Evolutionary conservation across 2,113 vertebrate species (phyloP), one percentile per base, ranked within the genome.

Genomic region (Silurus asotus): DNA sequence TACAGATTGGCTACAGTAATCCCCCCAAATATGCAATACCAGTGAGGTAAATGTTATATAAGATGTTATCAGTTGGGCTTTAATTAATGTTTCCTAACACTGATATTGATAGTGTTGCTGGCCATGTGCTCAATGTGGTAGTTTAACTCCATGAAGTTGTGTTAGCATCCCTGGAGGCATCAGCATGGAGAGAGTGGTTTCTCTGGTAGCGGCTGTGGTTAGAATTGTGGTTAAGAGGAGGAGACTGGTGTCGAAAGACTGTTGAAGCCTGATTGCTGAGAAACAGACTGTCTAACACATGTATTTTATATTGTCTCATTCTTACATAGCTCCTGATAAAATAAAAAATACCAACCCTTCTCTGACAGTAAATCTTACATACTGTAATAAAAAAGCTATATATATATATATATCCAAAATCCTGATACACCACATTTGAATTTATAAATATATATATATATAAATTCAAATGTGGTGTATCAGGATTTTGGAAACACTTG

Each of bases 351-450:
- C 28, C 58, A 37, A 37, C 51, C 2, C 45, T 8, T 17, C 72
- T 83, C 75, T 72, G 51, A 78, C 74, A 61, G 83, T 87, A 83
- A 86, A 87, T 86, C 76, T 28, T 25, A 19, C 51, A 62, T 81
- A 13, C n/a, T 85, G 53, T 85, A 83, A 89, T 65, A 28, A 56
- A 28, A 56, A 78, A 72, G 74, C 74, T 64, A 55, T 81, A 37
- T 37, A 37, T 37, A 37, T 37, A 37, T 37, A n/a, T n/a, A n/a
- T n/a, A n/a, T 51, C 23, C 0, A 13, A 75, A 2, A 75, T 77
- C 51, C 6, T 49, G 19, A 10, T 74, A 74, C 19, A 20, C 48
- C 48, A n/a, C n/a, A n/a, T n/a, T n/a, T n/a, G n/a, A n/a, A n/a
- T n/a, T n/a, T n/a, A n/a, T 37, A 37, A 37, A 37, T 37, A 37